Evolutionary conservation across 2,113 vertebrate genomes (phyloP).

Genomic region (Sciurus niger): DNA sequence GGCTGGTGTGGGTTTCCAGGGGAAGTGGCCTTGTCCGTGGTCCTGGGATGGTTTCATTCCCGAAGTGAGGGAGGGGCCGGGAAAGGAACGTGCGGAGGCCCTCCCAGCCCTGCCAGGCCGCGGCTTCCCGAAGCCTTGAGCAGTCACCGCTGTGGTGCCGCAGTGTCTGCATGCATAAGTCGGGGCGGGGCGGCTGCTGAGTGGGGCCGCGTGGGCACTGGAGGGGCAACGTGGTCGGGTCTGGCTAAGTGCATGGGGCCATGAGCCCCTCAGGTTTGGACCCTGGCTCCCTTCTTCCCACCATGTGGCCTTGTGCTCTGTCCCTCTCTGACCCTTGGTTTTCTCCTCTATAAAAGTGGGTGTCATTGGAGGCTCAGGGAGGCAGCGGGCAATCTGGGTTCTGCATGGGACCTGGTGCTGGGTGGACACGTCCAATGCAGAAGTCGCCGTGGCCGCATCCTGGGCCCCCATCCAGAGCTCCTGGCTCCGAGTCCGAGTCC

Average conservation of each 20-base stretch:
- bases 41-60: background rate
- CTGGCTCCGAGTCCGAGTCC: background rate
- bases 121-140: background rate
- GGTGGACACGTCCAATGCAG: background rate
- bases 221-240: background rate
- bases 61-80: background rate
- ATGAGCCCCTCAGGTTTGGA: background rate
- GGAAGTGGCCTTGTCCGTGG: no score
- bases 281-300: background rate
- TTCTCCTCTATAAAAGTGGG: background rate
- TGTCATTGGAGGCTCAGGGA: background rate
- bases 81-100: background rate
- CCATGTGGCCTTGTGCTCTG: background rate
- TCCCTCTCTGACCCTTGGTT: background rate
- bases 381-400: background rate
- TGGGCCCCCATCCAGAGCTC: background rate
- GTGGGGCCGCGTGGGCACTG: background rate
- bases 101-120: background rate
- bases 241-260: rapidly evolving
- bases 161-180: background rate
- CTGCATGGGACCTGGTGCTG: rapidly evolving
- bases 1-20: background rate
- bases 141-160: background rate
- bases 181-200: rapidly evolving
- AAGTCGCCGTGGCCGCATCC: background rate